Conservation (phyloP, 2,797 vertebrate species). For the Epinephelus awoara region DNA sequence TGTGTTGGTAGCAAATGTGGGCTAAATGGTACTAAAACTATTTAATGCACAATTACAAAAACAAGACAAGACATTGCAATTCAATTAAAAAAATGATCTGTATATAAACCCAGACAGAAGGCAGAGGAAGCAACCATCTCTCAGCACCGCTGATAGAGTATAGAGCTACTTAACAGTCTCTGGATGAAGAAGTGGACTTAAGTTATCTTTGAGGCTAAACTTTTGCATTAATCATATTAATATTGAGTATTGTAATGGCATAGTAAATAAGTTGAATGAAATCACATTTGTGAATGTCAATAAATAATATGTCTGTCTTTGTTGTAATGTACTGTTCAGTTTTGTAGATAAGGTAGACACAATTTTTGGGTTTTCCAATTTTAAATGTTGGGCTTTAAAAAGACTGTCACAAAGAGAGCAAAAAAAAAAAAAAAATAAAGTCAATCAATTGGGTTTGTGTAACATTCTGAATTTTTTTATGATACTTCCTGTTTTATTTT, state of each 20-base stretch:
- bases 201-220: not conserved
- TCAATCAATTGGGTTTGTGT: not conserved
- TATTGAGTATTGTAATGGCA: not conserved
- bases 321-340: not conserved
- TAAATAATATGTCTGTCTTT: not conserved
- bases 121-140: no score
- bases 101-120: not conserved
- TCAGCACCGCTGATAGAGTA: not conserved
- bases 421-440: no score
- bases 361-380: not conserved
- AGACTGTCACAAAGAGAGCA: no score
- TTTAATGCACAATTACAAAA: not conserved
- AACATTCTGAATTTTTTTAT: no score
- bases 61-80: not conserved
- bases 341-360: not conserved
- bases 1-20: not conserved
- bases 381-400: no score
- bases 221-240: not conserved
- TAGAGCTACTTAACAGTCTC: not conserved
- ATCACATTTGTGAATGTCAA: not conserved
- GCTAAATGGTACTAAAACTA: not conserved
- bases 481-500: no score
- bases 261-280: constrained; percentile 8
- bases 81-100: not conserved
- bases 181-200: not conserved